Conservation (phyloP, 2,113 vertebrate species). For the Cebus imitator region DNA sequence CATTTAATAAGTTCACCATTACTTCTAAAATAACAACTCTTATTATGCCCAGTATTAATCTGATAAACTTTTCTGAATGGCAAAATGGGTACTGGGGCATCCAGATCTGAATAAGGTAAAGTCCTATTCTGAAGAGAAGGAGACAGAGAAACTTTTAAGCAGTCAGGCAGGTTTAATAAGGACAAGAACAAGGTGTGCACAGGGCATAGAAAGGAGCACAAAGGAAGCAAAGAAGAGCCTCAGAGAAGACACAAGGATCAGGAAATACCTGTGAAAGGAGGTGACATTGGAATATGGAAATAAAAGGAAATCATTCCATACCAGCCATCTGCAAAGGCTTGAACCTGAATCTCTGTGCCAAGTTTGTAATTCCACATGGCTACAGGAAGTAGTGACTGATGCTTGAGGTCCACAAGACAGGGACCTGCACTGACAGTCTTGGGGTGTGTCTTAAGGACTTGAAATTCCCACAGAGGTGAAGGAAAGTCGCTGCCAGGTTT, state of each 20-base stretch:
- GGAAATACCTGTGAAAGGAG: neutral
- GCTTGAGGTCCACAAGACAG: neutral
- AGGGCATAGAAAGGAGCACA: neutral
- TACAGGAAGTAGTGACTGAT: neutral
- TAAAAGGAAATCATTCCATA: neutral
- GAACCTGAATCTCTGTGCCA: neutral
- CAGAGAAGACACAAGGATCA: neutral
- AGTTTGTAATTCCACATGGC: no score
- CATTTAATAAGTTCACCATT: neutral
- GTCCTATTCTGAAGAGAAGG: neutral
- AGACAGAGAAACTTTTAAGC: neutral
- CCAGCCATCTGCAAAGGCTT: neutral
- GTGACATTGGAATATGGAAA: accelerated
- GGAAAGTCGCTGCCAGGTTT: neutral
- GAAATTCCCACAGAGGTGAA: neutral
- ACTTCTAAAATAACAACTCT: neutral
- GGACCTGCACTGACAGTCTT: neutral
- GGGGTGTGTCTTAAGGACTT: neutral
- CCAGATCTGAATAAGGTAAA: neutral
- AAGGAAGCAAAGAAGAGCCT: neutral
- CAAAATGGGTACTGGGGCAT: neutral
- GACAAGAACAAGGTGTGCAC: neutral
- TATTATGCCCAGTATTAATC: neutral
- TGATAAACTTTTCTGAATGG: neutral
- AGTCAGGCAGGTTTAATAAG: neutral